Conservation (phyloP, 2,113 vertebrate species). For the Danionella cerebrum region DNA sequence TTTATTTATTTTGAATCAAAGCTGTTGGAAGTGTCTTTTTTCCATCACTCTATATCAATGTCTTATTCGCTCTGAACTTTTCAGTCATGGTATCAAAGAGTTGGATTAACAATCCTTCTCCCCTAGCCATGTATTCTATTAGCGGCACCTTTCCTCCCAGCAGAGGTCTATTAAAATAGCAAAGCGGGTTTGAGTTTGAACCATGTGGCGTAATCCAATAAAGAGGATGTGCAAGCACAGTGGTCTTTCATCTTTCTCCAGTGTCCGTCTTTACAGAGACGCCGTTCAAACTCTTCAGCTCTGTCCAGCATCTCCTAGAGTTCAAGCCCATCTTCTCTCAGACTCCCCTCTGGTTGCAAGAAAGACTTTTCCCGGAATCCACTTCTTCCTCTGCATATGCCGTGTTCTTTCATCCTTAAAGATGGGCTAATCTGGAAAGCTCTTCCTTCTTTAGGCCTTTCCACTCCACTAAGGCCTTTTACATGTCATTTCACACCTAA, state of each 20-base stretch:
- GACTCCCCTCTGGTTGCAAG: constrained; percentile 14
- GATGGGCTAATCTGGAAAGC: constrained; percentile 7
- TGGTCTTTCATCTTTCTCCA: constrained; percentile 41
- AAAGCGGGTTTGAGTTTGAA: constrained; percentile 29
- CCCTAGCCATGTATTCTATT: background rate
- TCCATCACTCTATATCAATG: background rate
- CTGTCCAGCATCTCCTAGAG: constrained; percentile 7
- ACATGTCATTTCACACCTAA: constrained; percentile 29
- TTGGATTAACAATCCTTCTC: background rate
- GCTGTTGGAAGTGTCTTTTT: background rate
- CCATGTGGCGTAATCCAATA: constrained; percentile 41
- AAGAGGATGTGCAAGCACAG: constrained; percentile 30
- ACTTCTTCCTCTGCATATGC: constrained; percentile 23
- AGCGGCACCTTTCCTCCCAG: background rate
- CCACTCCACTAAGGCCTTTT: constrained; percentile 16
- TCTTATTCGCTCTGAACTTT: background rate
- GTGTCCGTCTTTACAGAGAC: constrained; percentile 13
- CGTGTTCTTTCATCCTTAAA: constrained; percentile 37
- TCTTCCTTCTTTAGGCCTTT: constrained; percentile 19
- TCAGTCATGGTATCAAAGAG: background rate
- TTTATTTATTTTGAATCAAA: background rate
- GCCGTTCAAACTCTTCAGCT: background rate
- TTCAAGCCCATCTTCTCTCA: constrained; percentile 8
- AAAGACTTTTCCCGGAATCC: constrained; percentile 39
- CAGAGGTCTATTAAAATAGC: constrained; percentile 35